Evolutionary conservation across 2,888 invertebrate genomes (phyloP).

Genomic region (Conchocele bisecta): DNA sequence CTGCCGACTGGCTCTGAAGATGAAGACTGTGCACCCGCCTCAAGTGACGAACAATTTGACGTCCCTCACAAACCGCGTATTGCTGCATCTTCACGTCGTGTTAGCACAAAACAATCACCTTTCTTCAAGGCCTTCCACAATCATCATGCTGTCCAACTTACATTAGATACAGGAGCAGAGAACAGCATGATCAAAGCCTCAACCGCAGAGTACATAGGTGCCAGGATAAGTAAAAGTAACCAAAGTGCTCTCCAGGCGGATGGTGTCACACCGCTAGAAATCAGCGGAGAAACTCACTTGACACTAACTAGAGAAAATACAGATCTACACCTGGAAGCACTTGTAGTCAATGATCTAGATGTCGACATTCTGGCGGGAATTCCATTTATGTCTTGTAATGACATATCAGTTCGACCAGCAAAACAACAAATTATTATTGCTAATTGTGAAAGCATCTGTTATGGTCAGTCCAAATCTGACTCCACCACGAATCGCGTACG

Average conservation of each 20-base stretch:
- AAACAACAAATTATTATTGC: conserved; percentile 30
- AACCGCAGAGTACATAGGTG: conserved; percentile 18
- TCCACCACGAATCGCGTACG: conserved; percentile 1
- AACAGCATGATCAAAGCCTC: conserved; percentile 38
- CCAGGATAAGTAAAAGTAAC: conserved; percentile 17
- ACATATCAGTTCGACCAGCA: conserved; percentile 38
- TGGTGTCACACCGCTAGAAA: conserved; percentile 40
- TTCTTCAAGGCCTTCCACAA: conserved; percentile 39
- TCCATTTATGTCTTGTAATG: conserved; percentile 51
- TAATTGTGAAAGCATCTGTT: conserved; percentile 5
- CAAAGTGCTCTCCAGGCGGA: conserved; percentile 54
- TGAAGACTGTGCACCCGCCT: neutral
- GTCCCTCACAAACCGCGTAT: neutral
- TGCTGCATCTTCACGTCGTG: conserved; percentile 11
- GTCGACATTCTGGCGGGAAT: conserved; percentile 49
- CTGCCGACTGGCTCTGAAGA: neutral
- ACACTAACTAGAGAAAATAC: conserved; percentile 11
- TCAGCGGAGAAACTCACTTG: conserved; percentile 44
- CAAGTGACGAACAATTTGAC: neutral
- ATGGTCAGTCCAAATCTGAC: neutral
- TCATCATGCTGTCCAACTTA: conserved; percentile 33
- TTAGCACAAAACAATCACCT: conserved; percentile 39
- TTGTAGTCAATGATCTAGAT: conserved; percentile 47
- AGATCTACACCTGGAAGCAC: conserved; percentile 21
- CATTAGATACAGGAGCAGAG: conserved; percentile 43